Evolutionary conservation across 1,140 invertebrate genomes (phyloP).

Genomic region (Patella vulgata): DNA sequence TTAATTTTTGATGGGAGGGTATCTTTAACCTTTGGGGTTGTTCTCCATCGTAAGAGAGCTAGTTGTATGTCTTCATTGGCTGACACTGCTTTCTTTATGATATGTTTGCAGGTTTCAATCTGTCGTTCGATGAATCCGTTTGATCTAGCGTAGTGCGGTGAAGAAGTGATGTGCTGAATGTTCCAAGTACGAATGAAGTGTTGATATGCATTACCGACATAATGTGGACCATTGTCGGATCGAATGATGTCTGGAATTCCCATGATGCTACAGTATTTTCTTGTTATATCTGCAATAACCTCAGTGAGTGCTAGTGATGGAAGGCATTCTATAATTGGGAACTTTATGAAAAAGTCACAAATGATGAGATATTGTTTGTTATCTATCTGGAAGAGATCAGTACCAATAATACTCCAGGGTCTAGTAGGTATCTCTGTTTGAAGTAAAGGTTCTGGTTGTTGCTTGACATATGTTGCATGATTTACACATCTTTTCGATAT

Average conservation of each 20-base stretch:
- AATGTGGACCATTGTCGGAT: constrained; percentile 18
- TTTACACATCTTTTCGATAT: constrained; percentile 18
- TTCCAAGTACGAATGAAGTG: not conserved
- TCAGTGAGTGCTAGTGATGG: not conserved
- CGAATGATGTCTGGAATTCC: constrained; percentile 14
- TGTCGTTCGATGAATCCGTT: constrained; percentile 1
- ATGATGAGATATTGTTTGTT: constrained; percentile 10
- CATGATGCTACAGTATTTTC: not conserved
- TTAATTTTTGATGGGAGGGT: too few species aligned
- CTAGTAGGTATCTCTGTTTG: constrained; percentile 6
- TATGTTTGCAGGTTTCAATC: too few species aligned
- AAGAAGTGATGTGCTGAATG: constrained; percentile 3
- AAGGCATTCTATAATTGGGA: not conserved
- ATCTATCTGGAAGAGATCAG: constrained; percentile 11
- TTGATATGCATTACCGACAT: constrained; percentile 10
- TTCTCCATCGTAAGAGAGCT: too few species aligned
- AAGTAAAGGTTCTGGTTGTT: constrained; percentile 3
- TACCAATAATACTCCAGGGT: constrained; percentile 5
- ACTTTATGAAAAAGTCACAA: constrained; percentile 6
- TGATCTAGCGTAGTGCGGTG: constrained; percentile 8
- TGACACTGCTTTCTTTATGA: too few species aligned
- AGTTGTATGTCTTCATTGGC: too few species aligned
- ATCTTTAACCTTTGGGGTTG: too few species aligned
- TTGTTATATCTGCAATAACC: not conserved
- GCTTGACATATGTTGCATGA: constrained; percentile 10